Evolutionary conservation across 2,888 invertebrate species (phyloP), one percentile per base, ranked within the genome.

Genomic region (Ophion obscuratus): DNA sequence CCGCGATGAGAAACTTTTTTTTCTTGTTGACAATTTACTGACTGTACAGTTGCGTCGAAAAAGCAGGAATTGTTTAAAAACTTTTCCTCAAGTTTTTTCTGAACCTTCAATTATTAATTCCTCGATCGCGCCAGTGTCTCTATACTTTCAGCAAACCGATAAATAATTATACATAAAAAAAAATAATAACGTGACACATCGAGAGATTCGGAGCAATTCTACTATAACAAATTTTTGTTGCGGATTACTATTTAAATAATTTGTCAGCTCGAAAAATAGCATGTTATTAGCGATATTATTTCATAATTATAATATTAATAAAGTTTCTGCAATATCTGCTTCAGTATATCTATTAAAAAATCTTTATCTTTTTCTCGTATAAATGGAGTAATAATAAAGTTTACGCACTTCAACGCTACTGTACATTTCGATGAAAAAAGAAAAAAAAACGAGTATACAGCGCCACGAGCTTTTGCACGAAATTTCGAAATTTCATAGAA

Each of bases 1-100:
- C 57, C 78, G 53, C 44, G 44, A 62, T 44, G 40, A 31, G 62
- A n/a, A 61, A 68, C 20, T 59, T 53, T 44, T n/a, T 53, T 17
- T 57, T 40, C 24, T 47, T 2, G 6, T 27, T 24, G 14, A 68
- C 2, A 68, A 68, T 47, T 14, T 47, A 24, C 14, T 14, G 9
- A 11, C 47, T 53, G 44, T 47, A 47, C 24, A 47, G 70, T 70
- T 53, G 47, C 3, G 6, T 67, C 67, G 67, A 20, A 10, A 7
- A 47, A 70, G 24, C 10, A 4, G 5, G 27, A 17, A 70, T 14
- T 17, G 24, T 47, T 47, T 17, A 0, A 17, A 14, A 53, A 53
- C 53, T 5, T 17, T 17, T 14, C 14, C 14, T 5, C 1, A 17
- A 53, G 5, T 53, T 53, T 53, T 3, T 53, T 53, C 17, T 17